Evolutionary conservation across 2,888 invertebrate genomes (phyloP).

Genomic region (Criorhina ranunculi): DNA sequence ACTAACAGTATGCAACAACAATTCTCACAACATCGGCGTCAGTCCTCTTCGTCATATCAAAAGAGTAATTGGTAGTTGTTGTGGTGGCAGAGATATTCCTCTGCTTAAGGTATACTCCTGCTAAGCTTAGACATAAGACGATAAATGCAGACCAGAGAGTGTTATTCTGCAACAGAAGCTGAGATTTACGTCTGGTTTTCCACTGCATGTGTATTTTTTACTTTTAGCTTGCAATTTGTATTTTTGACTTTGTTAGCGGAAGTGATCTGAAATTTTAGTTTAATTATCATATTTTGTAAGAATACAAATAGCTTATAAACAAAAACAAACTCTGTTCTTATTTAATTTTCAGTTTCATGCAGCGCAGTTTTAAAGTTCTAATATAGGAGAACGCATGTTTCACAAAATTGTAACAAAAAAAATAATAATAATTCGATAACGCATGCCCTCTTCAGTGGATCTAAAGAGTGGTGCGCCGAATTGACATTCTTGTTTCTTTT

Average conservation of each 20-base stretch:
- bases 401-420: slow-evolving; percentile 60
- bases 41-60: slow-evolving; percentile 68
- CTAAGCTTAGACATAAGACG: slow-evolving; percentile 16
- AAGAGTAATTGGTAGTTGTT: slow-evolving; percentile 67
- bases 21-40: slow-evolving; percentile 71
- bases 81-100: slow-evolving; percentile 16
- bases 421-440: slow-evolving; percentile 61
- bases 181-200: slow-evolving; percentile 58
- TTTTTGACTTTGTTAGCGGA: slow-evolving; percentile 48
- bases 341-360: slow-evolving; percentile 77
- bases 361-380: slow-evolving; percentile 73
- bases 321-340: slow-evolving; percentile 68
- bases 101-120: slow-evolving; percentile 24
- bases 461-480: slow-evolving; percentile 66
- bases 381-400: slow-evolving; percentile 56
- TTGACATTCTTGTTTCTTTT: slow-evolving; percentile 38
- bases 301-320: slow-evolving; percentile 65
- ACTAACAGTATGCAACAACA: slow-evolving; percentile 61
- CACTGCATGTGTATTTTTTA: slow-evolving; percentile 68
- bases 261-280: slow-evolving; percentile 54
- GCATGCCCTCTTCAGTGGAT: slow-evolving; percentile 70
- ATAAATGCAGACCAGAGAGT: slow-evolving; percentile 5
- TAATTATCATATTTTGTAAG: slow-evolving; percentile 49
- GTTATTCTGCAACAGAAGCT: slow-evolving; percentile 59
- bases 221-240: slow-evolving; percentile 61